Evolutionary conservation across 2,888 invertebrate species (phyloP).

Genomic region (Rhogogaster chlorosoma): DNA sequence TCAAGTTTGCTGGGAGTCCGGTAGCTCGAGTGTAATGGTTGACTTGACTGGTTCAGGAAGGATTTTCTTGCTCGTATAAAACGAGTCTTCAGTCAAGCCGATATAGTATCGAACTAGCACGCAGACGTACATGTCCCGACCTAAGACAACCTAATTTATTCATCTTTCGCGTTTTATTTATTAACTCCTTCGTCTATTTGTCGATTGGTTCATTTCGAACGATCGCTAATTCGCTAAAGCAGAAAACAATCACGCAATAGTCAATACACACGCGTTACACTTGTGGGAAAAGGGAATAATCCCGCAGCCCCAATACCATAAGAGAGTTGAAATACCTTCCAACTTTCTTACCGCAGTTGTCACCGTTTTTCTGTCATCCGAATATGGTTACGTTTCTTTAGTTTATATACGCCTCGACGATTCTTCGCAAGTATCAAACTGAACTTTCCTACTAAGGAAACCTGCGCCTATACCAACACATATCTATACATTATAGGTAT

Average conservation of each 20-base stretch:
- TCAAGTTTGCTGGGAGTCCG: slow-evolving; percentile 41
- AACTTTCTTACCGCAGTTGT: slow-evolving; percentile 31
- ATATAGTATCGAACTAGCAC: not conserved
- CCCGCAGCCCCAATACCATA: slow-evolving; percentile 2
- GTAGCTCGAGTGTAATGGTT: slow-evolving; percentile 34
- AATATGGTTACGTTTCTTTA: slow-evolving; percentile 36
- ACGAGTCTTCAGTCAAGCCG: slow-evolving; percentile 35
- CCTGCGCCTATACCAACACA: not conserved
- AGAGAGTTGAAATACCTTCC: slow-evolving; percentile 9
- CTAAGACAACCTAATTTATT: slow-evolving; percentile 23
- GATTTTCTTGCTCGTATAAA: slow-evolving; percentile 30
- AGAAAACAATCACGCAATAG: not conserved
- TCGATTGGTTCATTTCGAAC: not conserved
- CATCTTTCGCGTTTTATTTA: not conserved
- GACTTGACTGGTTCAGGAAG: not conserved
- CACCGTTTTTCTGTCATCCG: slow-evolving; percentile 18
- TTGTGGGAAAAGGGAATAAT: not conserved
- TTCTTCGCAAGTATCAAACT: not conserved
- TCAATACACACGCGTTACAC: not conserved
- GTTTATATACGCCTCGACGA: not conserved
- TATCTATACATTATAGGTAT: not conserved
- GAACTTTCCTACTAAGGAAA: slow-evolving; percentile 40
- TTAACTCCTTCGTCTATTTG: not conserved
- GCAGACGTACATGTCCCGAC: not conserved
- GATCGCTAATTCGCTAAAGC: not conserved